A percentile compares a stretch with the other conserved stretches of the same genome.
Conservation (phyloP, 2,113 vertebrate species). For the Eolophus roseicapilla region DNA sequence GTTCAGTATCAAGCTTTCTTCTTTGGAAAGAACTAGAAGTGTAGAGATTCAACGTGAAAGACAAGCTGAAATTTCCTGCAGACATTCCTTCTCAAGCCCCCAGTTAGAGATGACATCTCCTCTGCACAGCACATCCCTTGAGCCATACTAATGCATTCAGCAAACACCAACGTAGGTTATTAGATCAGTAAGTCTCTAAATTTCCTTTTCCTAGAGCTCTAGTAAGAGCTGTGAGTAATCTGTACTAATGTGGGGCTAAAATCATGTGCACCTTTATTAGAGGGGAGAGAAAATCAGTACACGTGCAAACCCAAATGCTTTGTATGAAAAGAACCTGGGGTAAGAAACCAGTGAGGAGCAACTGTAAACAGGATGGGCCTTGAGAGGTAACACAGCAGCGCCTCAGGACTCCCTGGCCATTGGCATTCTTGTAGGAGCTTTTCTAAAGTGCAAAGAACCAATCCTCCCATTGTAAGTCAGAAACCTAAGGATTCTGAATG, state of each 20-base stretch:
- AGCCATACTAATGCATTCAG: neutral
- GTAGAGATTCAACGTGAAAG: neutral
- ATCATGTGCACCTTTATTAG: neutral
- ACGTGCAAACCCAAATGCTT: neutral
- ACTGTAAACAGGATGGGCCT: neutral
- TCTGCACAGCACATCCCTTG: neutral
- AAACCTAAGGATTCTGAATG: neutral
- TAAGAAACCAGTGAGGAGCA: neutral
- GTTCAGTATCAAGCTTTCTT: neutral
- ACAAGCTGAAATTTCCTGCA: neutral
- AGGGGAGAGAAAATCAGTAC: neutral
- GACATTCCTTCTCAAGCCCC: neutral
- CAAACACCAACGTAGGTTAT: neutral
- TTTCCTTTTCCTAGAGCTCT: neutral
- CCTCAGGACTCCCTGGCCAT: neutral
- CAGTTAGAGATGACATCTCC: neutral
- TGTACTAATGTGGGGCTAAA: neutral
- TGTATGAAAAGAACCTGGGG: neutral
- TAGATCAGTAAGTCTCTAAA: neutral
- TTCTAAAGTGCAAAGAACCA: neutral
- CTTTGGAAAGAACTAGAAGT: neutral
- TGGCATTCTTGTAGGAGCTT: neutral
- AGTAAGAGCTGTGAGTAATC: neutral
- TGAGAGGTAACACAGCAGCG: neutral
- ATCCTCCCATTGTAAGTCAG: neutral